Base-by-base conservation (phyloP, 2,888 invertebrate species). In the Athrips mouffetella region DNA sequence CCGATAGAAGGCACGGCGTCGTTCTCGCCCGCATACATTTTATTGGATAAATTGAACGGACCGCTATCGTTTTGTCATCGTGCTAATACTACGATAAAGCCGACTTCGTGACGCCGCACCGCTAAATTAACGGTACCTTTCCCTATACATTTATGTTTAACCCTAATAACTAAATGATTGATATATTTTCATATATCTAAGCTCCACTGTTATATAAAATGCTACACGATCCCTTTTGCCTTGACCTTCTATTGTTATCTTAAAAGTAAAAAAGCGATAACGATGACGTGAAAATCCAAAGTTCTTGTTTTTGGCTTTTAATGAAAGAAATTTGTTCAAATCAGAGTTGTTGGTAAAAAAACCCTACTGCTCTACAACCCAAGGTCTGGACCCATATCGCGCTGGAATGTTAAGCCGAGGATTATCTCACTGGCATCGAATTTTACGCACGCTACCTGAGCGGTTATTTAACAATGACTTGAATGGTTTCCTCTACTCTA, bases 401-500 rank as follows among this genome's bases (percentile, higher is more conserved):
- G 60, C 60, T 57, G 86, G 87, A 87, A 88, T 87, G 74, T 86
- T 85, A 87, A 87, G 83, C 83, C 68, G 68, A 67, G 74, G 84
- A 84, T 87, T 76, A 87, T 86, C 87, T 80, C 65, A 70, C 70
- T 76, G 70, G 76, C 76, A 79, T 83, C 77, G 72, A 78, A 80
- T 81, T 83, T 80, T 81, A 82, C 80, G 78, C 80, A 81, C 76
- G 77, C 80, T 86, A 85, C 85, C 86, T 86, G 84, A 76, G 68
- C 73, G 73, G 71, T 71, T 76, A 75, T 78, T 76, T 71, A 75
- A 76, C 70, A 67, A 65, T 35, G 62, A 62, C 67, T 78, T 80
- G 74, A 80, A 81, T 80, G 79, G 80, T 73, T 84, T 82, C 83
- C 70, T 73, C 68, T 64, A 71, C 65, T 68, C 76, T 79, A 77